Evolutionary conservation across 2,888 invertebrate species (phyloP).

Genomic region (Hypena proboscidalis): DNA sequence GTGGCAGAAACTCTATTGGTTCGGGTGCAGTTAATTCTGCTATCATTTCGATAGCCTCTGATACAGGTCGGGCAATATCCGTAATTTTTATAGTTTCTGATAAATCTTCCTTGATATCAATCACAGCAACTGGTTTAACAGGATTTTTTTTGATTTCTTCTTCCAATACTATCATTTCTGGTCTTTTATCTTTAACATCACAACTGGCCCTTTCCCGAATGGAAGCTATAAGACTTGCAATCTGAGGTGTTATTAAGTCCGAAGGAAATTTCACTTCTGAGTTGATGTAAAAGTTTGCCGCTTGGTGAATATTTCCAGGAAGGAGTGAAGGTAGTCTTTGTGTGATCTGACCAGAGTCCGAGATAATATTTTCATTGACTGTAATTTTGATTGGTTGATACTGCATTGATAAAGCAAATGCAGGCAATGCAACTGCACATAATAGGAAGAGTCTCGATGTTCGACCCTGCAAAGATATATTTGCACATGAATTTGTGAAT

Average conservation of each 20-base stretch:
- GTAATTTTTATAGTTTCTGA: background rate
- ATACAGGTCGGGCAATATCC: too few relatives aligned
- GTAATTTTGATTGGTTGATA: slow-evolving; percentile 37
- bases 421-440: slow-evolving; percentile 38
- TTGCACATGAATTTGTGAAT: too few relatives aligned
- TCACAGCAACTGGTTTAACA: too few relatives aligned
- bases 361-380: slow-evolving; percentile 34
- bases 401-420: slow-evolving; percentile 29
- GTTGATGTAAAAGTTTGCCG: slow-evolving; percentile 56
- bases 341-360: slow-evolving; percentile 9
- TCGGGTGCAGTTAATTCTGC: too few relatives aligned
- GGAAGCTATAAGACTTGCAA: slow-evolving; percentile 29
- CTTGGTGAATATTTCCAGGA: slow-evolving; percentile 49
- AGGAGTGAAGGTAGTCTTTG: slow-evolving; percentile 31
- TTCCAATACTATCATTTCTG: too few relatives aligned
- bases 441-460: slow-evolving; percentile 40
- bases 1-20: too few relatives aligned
- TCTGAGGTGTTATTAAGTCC: slow-evolving; percentile 25
- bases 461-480: slow-evolving; percentile 40
- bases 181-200: too few relatives aligned
- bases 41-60: too few relatives aligned
- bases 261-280: slow-evolving; percentile 44
- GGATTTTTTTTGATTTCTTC: too few relatives aligned
- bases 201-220: too few relatives aligned
- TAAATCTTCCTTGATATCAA: background rate